Evolutionary conservation across 2,888 invertebrate genomes (phyloP), one percentile per base, ranked within the genome.

Genomic region (Bellardia pandia): DNA sequence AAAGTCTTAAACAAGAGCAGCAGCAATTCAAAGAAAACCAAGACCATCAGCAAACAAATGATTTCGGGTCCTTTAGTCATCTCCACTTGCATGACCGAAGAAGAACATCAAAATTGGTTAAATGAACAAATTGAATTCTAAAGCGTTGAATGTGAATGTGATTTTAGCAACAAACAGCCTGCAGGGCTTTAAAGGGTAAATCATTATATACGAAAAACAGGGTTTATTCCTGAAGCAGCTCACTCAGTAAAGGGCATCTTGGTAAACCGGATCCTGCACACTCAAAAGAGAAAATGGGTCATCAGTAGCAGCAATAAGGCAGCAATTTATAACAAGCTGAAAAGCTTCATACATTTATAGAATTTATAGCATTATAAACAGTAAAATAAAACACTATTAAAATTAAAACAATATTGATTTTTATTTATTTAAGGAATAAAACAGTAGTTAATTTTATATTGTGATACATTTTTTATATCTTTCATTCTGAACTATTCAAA

Each of bases 61-160:
- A 74, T 56, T 68, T 62, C 83, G 56, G 64, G 74, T 30, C 77
- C 77, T 74, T 60, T 60, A 5, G 42, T 60, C 71, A 62, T 72
- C 42, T 51, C 58, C 16, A 77, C 84, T 37, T 88, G 88, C 62
- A 62, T 84, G 86, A 81, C 88, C 56, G 87, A 89, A 68, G 89
- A 89, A 62, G 89, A 89, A 84, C 74, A 88, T 68, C 88, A 89
- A 69, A 89, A 89, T 72, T 86, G 84, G 75, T 68, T 88, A 77
- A 89, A 89, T 68, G 89, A 89, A 76, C 87, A 86, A 86, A 66
- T 79, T 30, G 89, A 88, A 58, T 69, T 77, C 11, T 77, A 71
- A 62, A 81, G 5, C 6, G 13, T 14, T 30, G 33, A 72, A 2
- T 14, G 8, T 48, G 23, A 66, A 58, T 37, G 42, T 53, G 53